Percentiles rank a stretch among this genome's conserved stretches.
These are phyloP conservation scores for Mastacembelus armatus DNA, from an alignment of 2,797 vertebrate genomes.

Conservation along the genomic window DNA sequence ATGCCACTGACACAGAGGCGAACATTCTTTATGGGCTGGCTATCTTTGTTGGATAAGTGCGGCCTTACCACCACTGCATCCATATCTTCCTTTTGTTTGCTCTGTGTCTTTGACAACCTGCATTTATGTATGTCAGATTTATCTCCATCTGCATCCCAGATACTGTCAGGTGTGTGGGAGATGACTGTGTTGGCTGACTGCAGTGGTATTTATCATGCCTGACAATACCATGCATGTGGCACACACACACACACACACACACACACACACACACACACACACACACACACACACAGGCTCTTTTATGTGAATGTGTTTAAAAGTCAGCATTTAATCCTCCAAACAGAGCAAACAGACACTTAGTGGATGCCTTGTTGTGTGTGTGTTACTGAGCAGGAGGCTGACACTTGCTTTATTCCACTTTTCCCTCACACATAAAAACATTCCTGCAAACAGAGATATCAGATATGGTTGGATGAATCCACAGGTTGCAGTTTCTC, in stretches of 20 bases:
- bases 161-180: constrained; percentile 54
- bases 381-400: too few relatives aligned
- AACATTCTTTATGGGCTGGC: not conserved
- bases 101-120: constrained; percentile 23
- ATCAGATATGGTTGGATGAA: constrained; percentile 12
- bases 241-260: too few relatives aligned
- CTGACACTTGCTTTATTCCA: constrained; percentile 1
- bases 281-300: too few relatives aligned
- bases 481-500: constrained; percentile 35
- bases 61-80: not conserved
- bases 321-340: not conserved
- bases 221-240: constrained; percentile 37
- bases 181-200: constrained; percentile 28
- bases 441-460: not conserved
- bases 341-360: not conserved
- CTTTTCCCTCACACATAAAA: not conserved
- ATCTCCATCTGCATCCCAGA: constrained; percentile 53
- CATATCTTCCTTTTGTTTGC: constrained; percentile 7
- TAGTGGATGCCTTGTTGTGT: not conserved
- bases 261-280: too few relatives aligned
- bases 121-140: constrained; percentile 37
- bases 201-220: constrained; percentile 23
- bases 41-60: not conserved
- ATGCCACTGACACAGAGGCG: too few relatives aligned
- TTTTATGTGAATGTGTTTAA: constrained; percentile 18